Base-by-base conservation (phyloP, 2,888 invertebrate species). In the Ophraella communa region DNA sequence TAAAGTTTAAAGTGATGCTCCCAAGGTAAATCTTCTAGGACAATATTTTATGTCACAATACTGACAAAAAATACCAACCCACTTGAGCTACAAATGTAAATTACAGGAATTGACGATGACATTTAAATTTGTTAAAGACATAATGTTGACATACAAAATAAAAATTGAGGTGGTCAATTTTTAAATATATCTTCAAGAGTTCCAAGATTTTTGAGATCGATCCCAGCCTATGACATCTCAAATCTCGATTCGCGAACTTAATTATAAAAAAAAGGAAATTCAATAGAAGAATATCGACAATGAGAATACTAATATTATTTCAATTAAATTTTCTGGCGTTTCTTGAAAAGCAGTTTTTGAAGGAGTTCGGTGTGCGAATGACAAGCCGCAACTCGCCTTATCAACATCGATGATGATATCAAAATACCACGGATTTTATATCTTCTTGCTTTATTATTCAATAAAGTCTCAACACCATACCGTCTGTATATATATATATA, bases 391-490 rank as follows among this genome's bases (percentile, higher is more conserved):
- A 21, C 27, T 49, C 49, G 49, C 49, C 49, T 10, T 11, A n/a
- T n/a, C n/a, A n/a, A 4, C 39, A 75, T 71, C 76, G 76, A 76
- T 76, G 77, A 78, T 79, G 79, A 80, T 79, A 79, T 80, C 79
- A 79, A 78, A n/a, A 79, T 80, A 78, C 80, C 79, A 80, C n/a
- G n/a, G n/a, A 80, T 80, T 80, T 78, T 51, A 79, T 78, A 75
- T 73, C 77, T 78, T 39, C 39, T 39, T 17, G n/a, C n/a, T n/a
- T n/a, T n/a, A 74, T 77, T 76, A 79, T 79, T 79, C 79, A 79
- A 79, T 80, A 79, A 78, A 79, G 79, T 80, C 79, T 79, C 79
- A 77, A 80, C 79, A 79, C 78, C 78, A 79, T n/a, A n/a, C n/a
- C n/a, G n/a, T n/a, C n/a, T 35, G n/a, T 33, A 33, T 4, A 11